phyloP scores from a whole-genome alignment of 2,797 vertebrate genomes.

The Bradypodion pumilum region DNA sequence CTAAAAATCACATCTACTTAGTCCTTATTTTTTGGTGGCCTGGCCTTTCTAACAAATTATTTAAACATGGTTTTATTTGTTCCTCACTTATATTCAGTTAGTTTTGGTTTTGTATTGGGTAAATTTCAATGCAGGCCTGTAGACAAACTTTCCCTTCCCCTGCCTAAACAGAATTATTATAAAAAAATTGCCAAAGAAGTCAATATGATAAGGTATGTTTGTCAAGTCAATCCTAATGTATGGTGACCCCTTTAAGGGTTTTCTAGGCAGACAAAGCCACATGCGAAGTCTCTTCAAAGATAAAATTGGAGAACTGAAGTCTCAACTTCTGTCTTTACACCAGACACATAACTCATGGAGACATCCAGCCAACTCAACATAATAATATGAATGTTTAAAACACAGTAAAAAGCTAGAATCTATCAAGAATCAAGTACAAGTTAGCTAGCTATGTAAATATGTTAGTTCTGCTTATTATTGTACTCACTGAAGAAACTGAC shows the following conservation, averaged over 20 bases:
- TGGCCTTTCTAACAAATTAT: background rate
- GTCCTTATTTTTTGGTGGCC: background rate
- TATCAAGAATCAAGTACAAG: background rate
- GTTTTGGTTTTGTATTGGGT: background rate
- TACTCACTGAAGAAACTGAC: background rate
- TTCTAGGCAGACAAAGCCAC: no score
- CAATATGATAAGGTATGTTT: no score
- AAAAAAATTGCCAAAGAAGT: background rate
- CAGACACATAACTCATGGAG: no score
- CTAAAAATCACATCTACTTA: background rate
- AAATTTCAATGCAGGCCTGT: background rate
- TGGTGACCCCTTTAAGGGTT: no score
- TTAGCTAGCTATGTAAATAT: background rate
- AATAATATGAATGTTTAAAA: slow-evolving; percentile 14
- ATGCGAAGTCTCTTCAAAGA: no score
- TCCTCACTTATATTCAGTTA: background rate
- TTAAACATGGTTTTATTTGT: background rate
- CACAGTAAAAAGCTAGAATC: background rate
- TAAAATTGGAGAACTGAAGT: no score
- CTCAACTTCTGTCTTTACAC: no score
- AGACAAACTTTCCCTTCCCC: background rate
- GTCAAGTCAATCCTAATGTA: no score
- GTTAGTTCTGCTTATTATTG: background rate
- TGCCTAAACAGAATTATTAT: background rate
- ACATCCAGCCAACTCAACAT: no score